These are phyloP conservation scores for Marisa cornuarietis DNA, from an alignment of 1,140 invertebrate genomes.

Conservation along the genomic window DNA sequence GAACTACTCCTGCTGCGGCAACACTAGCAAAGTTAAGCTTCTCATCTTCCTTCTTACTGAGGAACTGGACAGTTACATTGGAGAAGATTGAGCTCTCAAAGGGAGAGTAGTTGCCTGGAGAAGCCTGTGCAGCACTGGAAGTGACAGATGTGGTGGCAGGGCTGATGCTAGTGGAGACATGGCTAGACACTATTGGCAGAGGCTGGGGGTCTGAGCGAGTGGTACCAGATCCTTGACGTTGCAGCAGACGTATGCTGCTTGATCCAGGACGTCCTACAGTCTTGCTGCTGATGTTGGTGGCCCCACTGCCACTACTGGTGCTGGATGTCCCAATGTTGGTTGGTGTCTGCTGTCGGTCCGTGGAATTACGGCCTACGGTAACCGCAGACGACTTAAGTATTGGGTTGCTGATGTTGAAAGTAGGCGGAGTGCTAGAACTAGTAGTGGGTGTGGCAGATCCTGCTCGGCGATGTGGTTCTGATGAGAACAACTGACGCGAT, in stretches of 20 bases:
- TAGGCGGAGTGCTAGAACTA: slow-evolving; percentile 10
- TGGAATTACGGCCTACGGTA: not conserved
- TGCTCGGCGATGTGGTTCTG: slow-evolving; percentile 4
- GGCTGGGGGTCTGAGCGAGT: slow-evolving; percentile 44
- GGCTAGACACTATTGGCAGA: slow-evolving; percentile 52
- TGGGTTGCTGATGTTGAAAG: slow-evolving; percentile 3
- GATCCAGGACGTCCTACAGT: slow-evolving; percentile 18
- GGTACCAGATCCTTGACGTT: slow-evolving; percentile 12
- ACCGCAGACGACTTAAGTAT: slow-evolving; percentile 6
- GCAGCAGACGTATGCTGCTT: slow-evolving; percentile 15
- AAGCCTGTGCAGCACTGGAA: slow-evolving; percentile 14
- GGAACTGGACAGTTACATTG: slow-evolving; percentile 61
- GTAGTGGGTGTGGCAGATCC: slow-evolving; percentile 24
- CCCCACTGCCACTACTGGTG: slow-evolving; percentile 29
- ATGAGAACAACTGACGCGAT: slow-evolving; percentile 27
- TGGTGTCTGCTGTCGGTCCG: slow-evolving; percentile 19
- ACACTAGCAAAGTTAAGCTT: slow-evolving; percentile 80
- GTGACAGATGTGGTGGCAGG: slow-evolving; percentile 5
- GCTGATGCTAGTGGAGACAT: slow-evolving; percentile 32
- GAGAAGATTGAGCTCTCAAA: slow-evolving; percentile 78
- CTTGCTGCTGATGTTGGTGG: slow-evolving; percentile 24
- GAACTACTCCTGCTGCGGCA: slow-evolving; percentile 72
- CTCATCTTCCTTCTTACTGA: slow-evolving; percentile 74
- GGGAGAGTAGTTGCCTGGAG: slow-evolving; percentile 76
- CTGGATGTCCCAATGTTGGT: slow-evolving; percentile 25